Conservation (phyloP, 30 jellyfish, hydroid and myxozoan species). For the Aurelia sp. region DNA sequence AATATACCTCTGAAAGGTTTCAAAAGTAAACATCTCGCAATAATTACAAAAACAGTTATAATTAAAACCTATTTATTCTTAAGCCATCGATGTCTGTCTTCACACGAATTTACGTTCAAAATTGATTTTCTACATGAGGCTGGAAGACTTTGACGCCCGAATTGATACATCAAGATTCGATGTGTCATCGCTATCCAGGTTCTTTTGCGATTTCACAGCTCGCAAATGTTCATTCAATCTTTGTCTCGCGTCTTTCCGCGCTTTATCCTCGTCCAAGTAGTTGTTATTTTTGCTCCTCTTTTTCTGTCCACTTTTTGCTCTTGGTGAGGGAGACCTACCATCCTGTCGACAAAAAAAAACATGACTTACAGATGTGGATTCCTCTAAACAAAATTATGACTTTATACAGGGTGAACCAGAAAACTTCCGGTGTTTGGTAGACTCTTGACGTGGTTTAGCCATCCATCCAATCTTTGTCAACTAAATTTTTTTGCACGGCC, state of each 20-base stretch:
- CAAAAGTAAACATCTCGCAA: too few species aligned
- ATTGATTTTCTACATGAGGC: not conserved
- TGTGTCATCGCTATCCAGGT: slow-evolving; percentile 14
- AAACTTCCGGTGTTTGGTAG: too few species aligned
- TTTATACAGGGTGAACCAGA: too few species aligned
- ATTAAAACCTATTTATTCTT: slow-evolving; percentile 8
- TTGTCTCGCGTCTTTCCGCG: slow-evolving; percentile 79
- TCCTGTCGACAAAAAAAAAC: slow-evolving; percentile 18
- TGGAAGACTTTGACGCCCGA: slow-evolving; percentile 40
- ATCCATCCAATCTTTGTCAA: too few species aligned
- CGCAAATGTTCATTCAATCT: slow-evolving; percentile 66
- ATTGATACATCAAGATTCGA: slow-evolving; percentile 23
- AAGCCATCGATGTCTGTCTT: not conserved
- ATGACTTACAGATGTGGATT: too few species aligned
- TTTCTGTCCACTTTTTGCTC: slow-evolving; percentile 60
- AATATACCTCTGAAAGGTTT: too few species aligned
- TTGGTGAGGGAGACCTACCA: slow-evolving; percentile 67
- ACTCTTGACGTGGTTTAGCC: too few species aligned
- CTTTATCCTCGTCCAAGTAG: slow-evolving; percentile 70
- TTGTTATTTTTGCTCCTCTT: slow-evolving; percentile 55
- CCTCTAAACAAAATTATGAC: too few species aligned
- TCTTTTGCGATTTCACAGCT: slow-evolving; percentile 54
- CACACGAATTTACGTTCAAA: not conserved
- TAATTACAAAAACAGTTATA: not conserved
- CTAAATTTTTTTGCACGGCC: too few species aligned